Base-by-base conservation (phyloP, 1,140 invertebrate genomes). In the Brachionus calyciflorus region DNA sequence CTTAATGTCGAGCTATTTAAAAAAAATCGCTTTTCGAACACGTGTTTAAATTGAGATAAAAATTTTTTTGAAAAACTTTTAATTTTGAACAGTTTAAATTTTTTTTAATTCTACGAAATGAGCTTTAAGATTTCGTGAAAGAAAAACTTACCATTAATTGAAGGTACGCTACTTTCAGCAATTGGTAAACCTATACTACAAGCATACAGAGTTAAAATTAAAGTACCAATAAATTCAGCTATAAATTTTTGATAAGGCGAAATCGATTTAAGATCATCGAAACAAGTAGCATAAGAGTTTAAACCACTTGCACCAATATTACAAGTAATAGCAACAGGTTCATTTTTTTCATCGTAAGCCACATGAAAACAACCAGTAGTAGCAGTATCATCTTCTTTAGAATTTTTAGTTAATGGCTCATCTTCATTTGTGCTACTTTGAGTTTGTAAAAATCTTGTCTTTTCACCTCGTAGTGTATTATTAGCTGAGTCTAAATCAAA, bases 341-440 rank as follows among this genome's bases (percentile, higher is more conserved):
- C 60, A 41, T 65, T 65, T 65, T 65, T 65, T 65, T 65, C 60
- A 37, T 65, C 40, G n/a, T 65, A 65, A 14, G 41, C 44, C 3
- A 65, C 19, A 14, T 65, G 37, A 65, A 65, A 65, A 14, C 60
- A 65, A 21, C 60, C 37, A 17, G 57, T 63, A n/a, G n/a, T n/a
- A n/a, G n/a, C n/a, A n/a, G n/a, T n/a, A n/a, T n/a, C n/a, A n/a
- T n/a, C n/a, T n/a, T n/a, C n/a, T n/a, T n/a, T n/a, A n/a, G n/a
- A n/a, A n/a, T n/a, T n/a, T n/a, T n/a, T n/a, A n/a, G n/a, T n/a
- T n/a, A n/a, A n/a, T 14, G n/a, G 5, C 14, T 46, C 5, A 14
- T 14, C 44, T 14, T 46, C 44, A 46, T 46, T 14, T 46, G n/a
- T n/a, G n/a, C n/a, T n/a, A n/a, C 14, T 46, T 46, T 46, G 4